Percentiles rank a stretch among this genome's conserved stretches.
Evolutionary conservation across 2,888 invertebrate genomes (phyloP).

Genomic region (Ophioninae sp.): DNA sequence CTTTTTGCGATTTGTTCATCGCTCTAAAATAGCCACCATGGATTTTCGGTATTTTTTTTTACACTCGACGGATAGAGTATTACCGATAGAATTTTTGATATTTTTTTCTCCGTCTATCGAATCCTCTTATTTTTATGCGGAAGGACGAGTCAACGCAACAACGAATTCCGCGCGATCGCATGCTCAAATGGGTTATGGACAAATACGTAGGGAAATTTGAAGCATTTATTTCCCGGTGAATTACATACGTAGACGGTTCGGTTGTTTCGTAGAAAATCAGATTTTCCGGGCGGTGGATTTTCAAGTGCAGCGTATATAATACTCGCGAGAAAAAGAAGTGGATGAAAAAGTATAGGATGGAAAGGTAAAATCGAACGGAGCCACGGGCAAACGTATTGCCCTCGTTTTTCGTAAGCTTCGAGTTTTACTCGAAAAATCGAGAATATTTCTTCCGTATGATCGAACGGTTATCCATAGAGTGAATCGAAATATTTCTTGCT

Average conservation of each 20-base stretch:
- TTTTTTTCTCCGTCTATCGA: background rate
- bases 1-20: background rate
- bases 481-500: slow-evolving; percentile 18
- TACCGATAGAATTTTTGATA: background rate
- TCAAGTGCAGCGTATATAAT: slow-evolving; percentile 34
- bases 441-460: slow-evolving; percentile 38
- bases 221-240: slow-evolving; percentile 28
- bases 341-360: slow-evolving; percentile 20
- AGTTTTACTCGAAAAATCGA: slow-evolving; percentile 32
- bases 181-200: slow-evolving; percentile 25
- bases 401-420: slow-evolving; percentile 45
- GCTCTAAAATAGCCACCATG: background rate
- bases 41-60: background rate
- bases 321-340: slow-evolving; percentile 2
- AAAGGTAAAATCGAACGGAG: slow-evolving; percentile 44
- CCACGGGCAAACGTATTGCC: slow-evolving; percentile 43
- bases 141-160: background rate
- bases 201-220: slow-evolving; percentile 30
- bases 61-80: background rate
- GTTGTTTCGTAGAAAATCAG: slow-evolving; percentile 50
- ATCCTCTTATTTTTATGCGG: background rate
- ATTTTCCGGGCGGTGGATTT: slow-evolving; percentile 47
- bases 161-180: slow-evolving; percentile 1
- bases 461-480: slow-evolving; percentile 27
- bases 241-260: slow-evolving; percentile 17